phyloP scores from a whole-genome alignment of 2,888 invertebrate genomes.

The Pantelozetes paolii region DNA sequence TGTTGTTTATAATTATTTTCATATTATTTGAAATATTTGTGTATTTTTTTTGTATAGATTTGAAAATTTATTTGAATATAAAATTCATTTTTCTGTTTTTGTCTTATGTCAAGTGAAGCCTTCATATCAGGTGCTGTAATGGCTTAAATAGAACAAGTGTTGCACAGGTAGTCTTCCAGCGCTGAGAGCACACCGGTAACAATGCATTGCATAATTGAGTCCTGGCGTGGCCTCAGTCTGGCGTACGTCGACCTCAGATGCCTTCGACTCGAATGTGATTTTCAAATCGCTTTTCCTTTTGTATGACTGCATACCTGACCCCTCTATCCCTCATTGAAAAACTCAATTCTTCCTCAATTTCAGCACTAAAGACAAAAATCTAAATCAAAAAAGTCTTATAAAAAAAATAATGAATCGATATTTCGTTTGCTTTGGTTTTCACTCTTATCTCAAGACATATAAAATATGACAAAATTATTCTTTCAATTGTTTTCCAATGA shows the following conservation, averaged over 20 bases:
- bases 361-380: not conserved
- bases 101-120: not conserved
- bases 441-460: not conserved
- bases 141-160: constrained; percentile 20
- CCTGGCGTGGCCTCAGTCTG: constrained; percentile 21
- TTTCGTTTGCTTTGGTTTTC: not conserved
- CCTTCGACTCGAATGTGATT: not conserved
- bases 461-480: not conserved
- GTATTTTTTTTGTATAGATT: not conserved
- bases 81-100: no score
- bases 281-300: not conserved
- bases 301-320: constrained; percentile 10
- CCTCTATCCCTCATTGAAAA: not conserved
- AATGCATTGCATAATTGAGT: constrained; percentile 19
- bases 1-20: no score
- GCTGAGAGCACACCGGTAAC: not conserved
- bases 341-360: constrained; percentile 11
- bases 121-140: not conserved
- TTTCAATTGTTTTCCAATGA: not conserved
- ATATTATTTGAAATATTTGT: no score
- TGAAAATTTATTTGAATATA: not conserved
- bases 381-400: not conserved
- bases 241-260: constrained; percentile 11
- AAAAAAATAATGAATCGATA: not conserved
- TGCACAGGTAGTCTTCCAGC: not conserved